Evolutionary conservation across 2,113 vertebrate genomes (phyloP).

Genomic region (Ameiurus melas): DNA sequence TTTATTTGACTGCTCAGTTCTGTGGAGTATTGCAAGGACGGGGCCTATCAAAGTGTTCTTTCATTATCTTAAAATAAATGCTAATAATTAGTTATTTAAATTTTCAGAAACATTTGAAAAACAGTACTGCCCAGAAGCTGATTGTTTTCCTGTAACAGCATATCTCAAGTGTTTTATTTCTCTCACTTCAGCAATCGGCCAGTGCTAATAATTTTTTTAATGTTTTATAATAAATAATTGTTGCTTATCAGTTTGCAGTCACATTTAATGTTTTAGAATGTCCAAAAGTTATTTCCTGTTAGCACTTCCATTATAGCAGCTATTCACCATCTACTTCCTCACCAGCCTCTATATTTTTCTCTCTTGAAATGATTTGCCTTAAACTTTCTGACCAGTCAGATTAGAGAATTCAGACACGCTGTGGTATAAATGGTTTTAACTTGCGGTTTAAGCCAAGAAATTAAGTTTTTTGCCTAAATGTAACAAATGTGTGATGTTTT

Average conservation of each 20-base stretch:
- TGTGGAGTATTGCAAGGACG: background rate
- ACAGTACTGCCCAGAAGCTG: background rate
- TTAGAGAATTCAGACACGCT: background rate
- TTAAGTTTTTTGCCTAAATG: background rate
- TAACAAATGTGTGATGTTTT: background rate
- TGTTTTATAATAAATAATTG: background rate
- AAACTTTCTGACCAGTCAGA: background rate
- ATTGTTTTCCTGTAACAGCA: background rate
- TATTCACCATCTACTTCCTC: background rate
- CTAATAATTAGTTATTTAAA: background rate
- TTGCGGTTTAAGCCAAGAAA: background rate
- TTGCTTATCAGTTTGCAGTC: background rate
- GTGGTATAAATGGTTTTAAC: background rate
- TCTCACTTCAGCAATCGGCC: no score
- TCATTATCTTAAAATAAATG: background rate
- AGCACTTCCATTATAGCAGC: background rate
- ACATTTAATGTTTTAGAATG: background rate
- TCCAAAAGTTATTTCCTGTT: background rate
- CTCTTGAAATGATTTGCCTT: background rate
- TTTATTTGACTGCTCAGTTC: background rate
- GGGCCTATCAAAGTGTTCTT: background rate
- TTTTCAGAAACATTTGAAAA: background rate
- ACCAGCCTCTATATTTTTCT: background rate
- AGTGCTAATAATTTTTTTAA: background rate
- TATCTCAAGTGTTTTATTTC: background rate